These are phyloP conservation scores for Scomberomorus guttatus DNA, from an alignment of 2,797 vertebrate genomes.

Conservation along the genomic window DNA sequence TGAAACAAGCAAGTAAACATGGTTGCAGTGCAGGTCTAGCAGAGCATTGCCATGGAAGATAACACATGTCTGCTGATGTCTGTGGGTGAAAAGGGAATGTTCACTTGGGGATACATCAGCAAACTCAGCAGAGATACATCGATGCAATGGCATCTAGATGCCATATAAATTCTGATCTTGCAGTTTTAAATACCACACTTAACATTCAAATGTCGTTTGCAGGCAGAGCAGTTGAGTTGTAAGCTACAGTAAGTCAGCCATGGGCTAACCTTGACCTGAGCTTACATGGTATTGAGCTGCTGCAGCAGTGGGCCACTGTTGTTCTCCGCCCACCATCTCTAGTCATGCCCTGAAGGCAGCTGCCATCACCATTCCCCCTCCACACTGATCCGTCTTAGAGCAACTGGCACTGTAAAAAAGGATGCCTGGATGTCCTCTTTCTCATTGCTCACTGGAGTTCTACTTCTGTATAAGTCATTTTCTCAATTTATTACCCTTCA, in stretches of 20 bases:
- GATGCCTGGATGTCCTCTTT: conserved; percentile 37
- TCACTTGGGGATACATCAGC: not conserved
- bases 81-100: not conserved
- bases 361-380: conserved; percentile 54
- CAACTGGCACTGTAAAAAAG: conserved; percentile 49
- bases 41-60: not conserved
- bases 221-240: conserved; percentile 15
- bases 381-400: conserved; percentile 42
- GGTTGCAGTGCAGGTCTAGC: not conserved
- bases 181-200: conserved; percentile 11
- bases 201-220: conserved; percentile 1
- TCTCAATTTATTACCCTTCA: not conserved
- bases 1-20: not conserved
- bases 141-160: not conserved
- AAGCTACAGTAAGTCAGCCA: conserved; percentile 24
- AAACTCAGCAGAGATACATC: conserved; percentile 4
- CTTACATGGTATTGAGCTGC: conserved; percentile 10
- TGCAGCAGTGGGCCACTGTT: conserved; percentile 28
- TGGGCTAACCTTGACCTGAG: conserved; percentile 29
- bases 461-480: conserved; percentile 6
- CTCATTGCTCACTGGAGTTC: not conserved
- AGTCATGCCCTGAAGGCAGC: conserved; percentile 50
- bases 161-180: conserved; percentile 9
- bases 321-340: conserved; percentile 47
- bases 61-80: not conserved